Evolutionary conservation across 2,113 vertebrate species (phyloP), one percentile per base, ranked within the genome.

Genomic region (Oryzias woworae): DNA sequence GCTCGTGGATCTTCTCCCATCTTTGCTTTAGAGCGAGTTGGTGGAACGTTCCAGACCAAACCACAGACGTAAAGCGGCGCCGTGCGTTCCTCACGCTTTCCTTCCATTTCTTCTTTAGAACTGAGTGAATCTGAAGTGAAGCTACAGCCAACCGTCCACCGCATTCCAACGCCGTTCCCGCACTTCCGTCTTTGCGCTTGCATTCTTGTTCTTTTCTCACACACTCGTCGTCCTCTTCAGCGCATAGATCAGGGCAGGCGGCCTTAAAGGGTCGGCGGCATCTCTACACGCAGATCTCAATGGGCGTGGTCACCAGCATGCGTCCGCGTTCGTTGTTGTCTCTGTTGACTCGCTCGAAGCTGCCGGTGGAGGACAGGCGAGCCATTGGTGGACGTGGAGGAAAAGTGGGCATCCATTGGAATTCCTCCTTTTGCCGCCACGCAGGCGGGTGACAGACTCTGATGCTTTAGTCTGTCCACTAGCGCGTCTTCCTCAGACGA

Each of bases 211-310:
- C 1, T 1, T 20, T 20, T 20, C 20, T 20, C 20, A 20, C 20
- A 3, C 12, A 13, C 12, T 14, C 18, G 1, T 69, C 53, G 10
- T 43, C 45, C 5, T 56, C 5, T 15, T 14, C 65, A 28, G 70
- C 70, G n/a, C 53, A 55, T 61, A 5, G 8, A 48, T 1, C 8
- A n/a, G 60, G 46, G n/a, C 41, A 7, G 50, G 47, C 24, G 7
- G 36, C 49, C 45, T 12, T 10, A 12, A 43, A 31, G 41, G 17
- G 10, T 20, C 16, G 0, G 17, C 4, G 0, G 48, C 0, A 15
- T 62, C 17, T 66, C 62, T 90, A 93, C 75, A 93, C 92, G 4
- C 92, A 93, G 67, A 93, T 93, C 78, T 93, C 92, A 17, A 93
- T 92, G 26, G 92, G 85, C 0, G 91, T 91, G 14, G 92, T 82